Evolutionary conservation across 2,888 invertebrate genomes (phyloP).

Genomic region (Lathronympha strigana): DNA sequence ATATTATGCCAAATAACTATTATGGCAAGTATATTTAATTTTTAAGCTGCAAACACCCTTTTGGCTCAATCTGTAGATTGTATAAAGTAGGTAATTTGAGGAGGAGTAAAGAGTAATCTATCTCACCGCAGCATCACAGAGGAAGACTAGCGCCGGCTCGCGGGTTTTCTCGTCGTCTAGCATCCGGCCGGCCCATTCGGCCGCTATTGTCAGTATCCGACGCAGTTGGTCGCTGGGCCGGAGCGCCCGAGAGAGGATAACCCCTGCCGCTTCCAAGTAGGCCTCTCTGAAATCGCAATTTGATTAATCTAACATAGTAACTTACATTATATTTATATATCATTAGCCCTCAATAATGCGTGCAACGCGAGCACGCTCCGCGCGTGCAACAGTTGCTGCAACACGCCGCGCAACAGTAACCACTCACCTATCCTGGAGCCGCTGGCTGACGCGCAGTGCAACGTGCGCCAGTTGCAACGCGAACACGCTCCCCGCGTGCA

Average conservation of each 20-base stretch:
- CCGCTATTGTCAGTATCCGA: conserved; percentile 40
- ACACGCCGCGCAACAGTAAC: conserved; percentile 51
- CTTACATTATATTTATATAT: too few relatives aligned
- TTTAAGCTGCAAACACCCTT: too few relatives aligned
- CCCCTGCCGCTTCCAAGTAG: conserved; percentile 49
- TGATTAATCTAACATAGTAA: too few relatives aligned
- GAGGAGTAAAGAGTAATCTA: too few relatives aligned
- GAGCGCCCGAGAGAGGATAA: conserved; percentile 50
- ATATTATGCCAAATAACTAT: too few relatives aligned
- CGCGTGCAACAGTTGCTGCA: conserved; percentile 57
- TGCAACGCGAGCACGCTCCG: conserved; percentile 51
- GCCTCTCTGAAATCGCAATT: conserved; percentile 27
- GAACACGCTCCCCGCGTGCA: background rate
- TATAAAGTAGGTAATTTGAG: too few relatives aligned
- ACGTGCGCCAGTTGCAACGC: conserved; percentile 2
- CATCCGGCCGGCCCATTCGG: conserved; percentile 36
- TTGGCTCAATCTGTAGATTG: too few relatives aligned
- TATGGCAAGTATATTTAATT: too few relatives aligned
- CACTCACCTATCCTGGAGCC: background rate
- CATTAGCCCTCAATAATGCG: too few relatives aligned
- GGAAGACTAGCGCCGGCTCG: conserved; percentile 53
- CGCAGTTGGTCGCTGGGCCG: conserved; percentile 35
- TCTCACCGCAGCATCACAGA: conserved; percentile 63
- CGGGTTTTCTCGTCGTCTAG: conserved; percentile 31
- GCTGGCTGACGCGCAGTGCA: background rate